Evolutionary conservation across 2,888 invertebrate genomes (phyloP), one percentile per base, ranked within the genome.

Genomic region (Bellardia bayeri): DNA sequence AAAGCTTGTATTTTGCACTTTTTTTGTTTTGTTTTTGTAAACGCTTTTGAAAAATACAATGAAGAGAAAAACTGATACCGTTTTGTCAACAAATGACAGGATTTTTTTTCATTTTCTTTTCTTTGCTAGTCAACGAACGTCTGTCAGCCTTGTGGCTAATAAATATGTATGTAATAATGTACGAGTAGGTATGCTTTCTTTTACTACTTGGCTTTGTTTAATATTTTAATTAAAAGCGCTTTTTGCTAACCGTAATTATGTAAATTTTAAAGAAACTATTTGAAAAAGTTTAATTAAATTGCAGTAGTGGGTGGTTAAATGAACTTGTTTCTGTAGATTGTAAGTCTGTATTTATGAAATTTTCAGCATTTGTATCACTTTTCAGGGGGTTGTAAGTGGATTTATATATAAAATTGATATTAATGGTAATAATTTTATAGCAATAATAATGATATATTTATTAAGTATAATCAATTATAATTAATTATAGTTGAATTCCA

Each of bases 51-150:
- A 40, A 30, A 49, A 49, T 6, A 83, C 69, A 45, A 66, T 16
- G 33, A 72, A 56, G 33, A 63, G 81, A 82, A 78, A 61, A 79
- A 79, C 68, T 85, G 87, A 74, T 87, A 87, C 85, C 85, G 85
- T 87, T 87, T 85, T 87, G 87, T 87, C 87, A 87, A 87, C 85
- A 87, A 64, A 45, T 33, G 45, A 58, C n/a, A 2, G 30, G 13
- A 23, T 58, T 68, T 49, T 16, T 69, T 49, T 71, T 9, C 16
- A 1, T n/a, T 69, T n/a, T 51, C 8, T 54, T 69, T 79, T 30
- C 23, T 23, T 23, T 68, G 74, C 56, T 58, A 51, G 63, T 37
- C 61, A n/a, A 45, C 13, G 13, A 51, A 40, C 37, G 30, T 30
- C 63, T 51, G 68, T 75, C 54, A 11, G 56, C 40, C 37, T 49